These are phyloP conservation scores for Dorcus hopei DNA, from an alignment of 2,888 invertebrate genomes.

Conservation along the genomic window DNA sequence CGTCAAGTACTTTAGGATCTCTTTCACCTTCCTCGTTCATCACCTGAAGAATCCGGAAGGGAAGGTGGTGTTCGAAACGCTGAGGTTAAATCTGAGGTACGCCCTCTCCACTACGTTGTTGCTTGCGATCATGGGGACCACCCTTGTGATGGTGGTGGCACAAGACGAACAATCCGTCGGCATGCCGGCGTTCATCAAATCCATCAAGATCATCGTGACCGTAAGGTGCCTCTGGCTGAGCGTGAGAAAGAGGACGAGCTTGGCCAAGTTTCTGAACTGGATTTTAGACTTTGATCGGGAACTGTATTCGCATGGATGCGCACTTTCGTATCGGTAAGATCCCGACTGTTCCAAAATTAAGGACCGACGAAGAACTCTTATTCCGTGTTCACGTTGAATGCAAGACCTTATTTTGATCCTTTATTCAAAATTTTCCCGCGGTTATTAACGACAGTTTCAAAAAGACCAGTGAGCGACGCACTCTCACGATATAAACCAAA, in stretches of 20 bases:
- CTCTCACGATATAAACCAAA: no score
- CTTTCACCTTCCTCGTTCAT: conserved; percentile 6
- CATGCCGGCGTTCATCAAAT: conserved; percentile 6
- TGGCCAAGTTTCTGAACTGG: conserved; percentile 5
- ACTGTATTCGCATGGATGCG: conserved; percentile 1
- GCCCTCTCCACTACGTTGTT: conserved; percentile 11
- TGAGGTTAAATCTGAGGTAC: conserved; percentile 17
- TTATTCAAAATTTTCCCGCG: no score
- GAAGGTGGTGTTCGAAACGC: not conserved
- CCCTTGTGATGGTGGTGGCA: not conserved
- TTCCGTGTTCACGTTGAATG: no score
- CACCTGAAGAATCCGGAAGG: not conserved
- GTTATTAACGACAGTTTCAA: no score
- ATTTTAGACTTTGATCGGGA: conserved; percentile 9
- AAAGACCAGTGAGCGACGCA: no score
- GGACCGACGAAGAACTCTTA: no score
- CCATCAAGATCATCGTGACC: conserved; percentile 5
- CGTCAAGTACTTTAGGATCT: conserved; percentile 5
- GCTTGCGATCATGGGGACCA: not conserved
- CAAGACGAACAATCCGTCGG: not conserved
- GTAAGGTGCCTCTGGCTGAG: conserved; percentile 6
- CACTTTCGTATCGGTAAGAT: conserved; percentile 8
- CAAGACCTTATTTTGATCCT: no score
- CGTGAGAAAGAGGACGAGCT: not conserved
- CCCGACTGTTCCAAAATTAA: no score